Evolutionary conservation across 2,797 vertebrate genomes (phyloP).

Genomic region (Micropoecilia bifurca): DNA sequence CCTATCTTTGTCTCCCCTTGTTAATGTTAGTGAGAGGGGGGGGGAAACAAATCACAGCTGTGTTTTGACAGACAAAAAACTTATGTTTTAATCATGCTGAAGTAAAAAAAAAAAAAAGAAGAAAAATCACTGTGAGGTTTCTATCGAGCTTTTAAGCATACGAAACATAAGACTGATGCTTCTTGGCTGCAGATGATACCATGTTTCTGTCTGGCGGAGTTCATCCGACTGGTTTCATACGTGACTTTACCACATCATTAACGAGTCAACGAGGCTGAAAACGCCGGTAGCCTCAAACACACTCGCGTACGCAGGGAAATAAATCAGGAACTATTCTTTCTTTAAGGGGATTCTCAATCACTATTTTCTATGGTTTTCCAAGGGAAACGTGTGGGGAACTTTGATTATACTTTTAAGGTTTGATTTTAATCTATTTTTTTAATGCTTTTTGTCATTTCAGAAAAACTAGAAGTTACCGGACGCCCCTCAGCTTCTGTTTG

Average conservation of each 20-base stretch:
- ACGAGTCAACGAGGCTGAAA: slow-evolving; percentile 63
- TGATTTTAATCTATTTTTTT: slow-evolving; percentile 16
- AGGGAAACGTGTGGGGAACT: slow-evolving; percentile 14
- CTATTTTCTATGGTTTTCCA: slow-evolving; percentile 26
- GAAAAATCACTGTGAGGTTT: slow-evolving; percentile 37
- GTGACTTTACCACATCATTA: slow-evolving; percentile 72
- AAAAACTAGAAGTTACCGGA: slow-evolving; percentile 5
- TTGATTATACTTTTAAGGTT: slow-evolving; percentile 37
- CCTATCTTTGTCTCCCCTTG: slow-evolving; percentile 17
- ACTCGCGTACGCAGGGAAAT: slow-evolving; percentile 37
- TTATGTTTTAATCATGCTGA: slow-evolving; percentile 43
- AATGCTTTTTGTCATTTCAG: slow-evolving; percentile 30
- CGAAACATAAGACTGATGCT: slow-evolving; percentile 51
- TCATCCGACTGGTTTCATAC: slow-evolving; percentile 64
- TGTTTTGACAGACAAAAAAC: slow-evolving; percentile 37
- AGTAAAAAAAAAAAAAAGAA: slow-evolving; percentile 23
- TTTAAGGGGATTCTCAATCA: slow-evolving; percentile 23
- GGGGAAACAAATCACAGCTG: slow-evolving; percentile 26
- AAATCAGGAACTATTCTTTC: slow-evolving; percentile 19
- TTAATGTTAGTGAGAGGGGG: background rate
- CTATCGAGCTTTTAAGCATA: slow-evolving; percentile 29
- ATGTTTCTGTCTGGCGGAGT: slow-evolving; percentile 57
- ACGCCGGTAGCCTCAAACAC: slow-evolving; percentile 48
- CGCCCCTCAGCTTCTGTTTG: slow-evolving; percentile 1
- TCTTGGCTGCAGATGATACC: slow-evolving; percentile 43